A percentile compares a stretch with the other conserved stretches of the same genome.
Evolutionary conservation across 1,140 invertebrate genomes (phyloP).

Genomic region (Drosophila tsacasi): DNA sequence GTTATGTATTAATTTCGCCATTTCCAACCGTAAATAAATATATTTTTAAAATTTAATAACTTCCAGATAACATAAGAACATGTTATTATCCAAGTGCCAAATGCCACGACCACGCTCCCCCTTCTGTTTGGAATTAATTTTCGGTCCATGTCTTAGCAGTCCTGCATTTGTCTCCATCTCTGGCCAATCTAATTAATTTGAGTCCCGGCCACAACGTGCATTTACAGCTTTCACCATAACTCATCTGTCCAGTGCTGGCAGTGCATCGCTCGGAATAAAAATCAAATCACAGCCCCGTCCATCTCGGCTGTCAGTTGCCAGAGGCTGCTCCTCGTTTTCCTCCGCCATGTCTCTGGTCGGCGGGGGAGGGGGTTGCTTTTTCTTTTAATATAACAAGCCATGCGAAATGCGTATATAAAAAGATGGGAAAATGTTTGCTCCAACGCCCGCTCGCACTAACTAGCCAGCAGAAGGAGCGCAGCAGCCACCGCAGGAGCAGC

Average conservation of each 20-base stretch:
- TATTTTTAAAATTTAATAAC: not conserved
- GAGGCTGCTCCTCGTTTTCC: constrained; percentile 31
- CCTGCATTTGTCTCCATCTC: constrained; percentile 8
- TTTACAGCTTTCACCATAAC: constrained; percentile 42
- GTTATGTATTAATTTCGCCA: no score
- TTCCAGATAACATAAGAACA: not conserved
- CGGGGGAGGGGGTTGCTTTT: constrained; percentile 24
- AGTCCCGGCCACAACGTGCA: constrained; percentile 23
- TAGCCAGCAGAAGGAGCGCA: constrained; percentile 36
- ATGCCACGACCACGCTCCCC: not conserved
- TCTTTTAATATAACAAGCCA: constrained; percentile 72
- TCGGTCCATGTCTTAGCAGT: not conserved
- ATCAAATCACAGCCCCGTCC: constrained; percentile 63
- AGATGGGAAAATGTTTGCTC: constrained; percentile 50
- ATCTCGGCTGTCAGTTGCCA: constrained; percentile 71
- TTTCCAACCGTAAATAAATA: not conserved
- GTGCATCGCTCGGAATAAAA: constrained; percentile 51
- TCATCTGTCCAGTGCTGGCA: constrained; percentile 36
- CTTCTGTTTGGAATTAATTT: constrained; percentile 7
- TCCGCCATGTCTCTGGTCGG: constrained; percentile 39
- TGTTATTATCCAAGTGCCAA: not conserved
- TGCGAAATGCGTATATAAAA: constrained; percentile 49
- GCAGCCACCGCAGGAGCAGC: not conserved
- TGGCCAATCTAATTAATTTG: constrained; percentile 40
- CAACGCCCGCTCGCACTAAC: constrained; percentile 59